These are phyloP conservation scores for Saccopteryx leptura DNA, from an alignment of 2,113 vertebrate species.

Conservation along the genomic window DNA sequence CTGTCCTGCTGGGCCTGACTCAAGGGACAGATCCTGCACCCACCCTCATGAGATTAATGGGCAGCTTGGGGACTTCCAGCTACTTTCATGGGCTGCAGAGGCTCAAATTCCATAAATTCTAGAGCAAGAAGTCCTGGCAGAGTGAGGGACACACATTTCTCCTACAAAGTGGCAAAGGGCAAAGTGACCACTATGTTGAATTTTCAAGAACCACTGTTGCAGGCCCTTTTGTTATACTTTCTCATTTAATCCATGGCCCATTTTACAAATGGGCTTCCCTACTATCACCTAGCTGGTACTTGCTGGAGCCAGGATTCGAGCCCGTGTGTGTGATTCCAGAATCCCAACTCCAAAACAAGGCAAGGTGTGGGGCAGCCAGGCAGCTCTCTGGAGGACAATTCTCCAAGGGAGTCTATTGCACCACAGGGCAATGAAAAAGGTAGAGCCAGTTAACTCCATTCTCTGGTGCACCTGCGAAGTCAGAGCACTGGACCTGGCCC, in stretches of 20 bases:
- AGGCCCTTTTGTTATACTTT: background rate
- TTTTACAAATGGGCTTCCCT: background rate
- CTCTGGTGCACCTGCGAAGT: background rate
- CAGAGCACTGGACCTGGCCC: rapidly evolving
- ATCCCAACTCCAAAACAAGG: background rate
- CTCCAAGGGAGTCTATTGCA: background rate
- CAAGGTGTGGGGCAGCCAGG: background rate
- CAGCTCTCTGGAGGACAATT: background rate
- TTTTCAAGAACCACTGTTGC: background rate
- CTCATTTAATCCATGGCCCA: background rate
- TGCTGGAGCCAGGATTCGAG: background rate
- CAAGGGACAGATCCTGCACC: background rate
- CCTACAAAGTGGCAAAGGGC: background rate
- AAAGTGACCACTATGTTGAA: background rate
- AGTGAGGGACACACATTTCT: background rate
- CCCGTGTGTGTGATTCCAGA: background rate
- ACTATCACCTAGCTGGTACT: background rate
- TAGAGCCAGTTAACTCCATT: background rate
- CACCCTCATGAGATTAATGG: background rate
- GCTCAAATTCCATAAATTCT: background rate
- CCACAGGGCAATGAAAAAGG: background rate
- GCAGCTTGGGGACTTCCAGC: background rate
- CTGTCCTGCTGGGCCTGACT: background rate
- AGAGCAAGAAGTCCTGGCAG: constrained; percentile 8
- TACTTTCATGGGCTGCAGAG: background rate